phyloP scores from a whole-genome alignment of 2,113 vertebrate species.

The Lophochroa leadbeateri region DNA sequence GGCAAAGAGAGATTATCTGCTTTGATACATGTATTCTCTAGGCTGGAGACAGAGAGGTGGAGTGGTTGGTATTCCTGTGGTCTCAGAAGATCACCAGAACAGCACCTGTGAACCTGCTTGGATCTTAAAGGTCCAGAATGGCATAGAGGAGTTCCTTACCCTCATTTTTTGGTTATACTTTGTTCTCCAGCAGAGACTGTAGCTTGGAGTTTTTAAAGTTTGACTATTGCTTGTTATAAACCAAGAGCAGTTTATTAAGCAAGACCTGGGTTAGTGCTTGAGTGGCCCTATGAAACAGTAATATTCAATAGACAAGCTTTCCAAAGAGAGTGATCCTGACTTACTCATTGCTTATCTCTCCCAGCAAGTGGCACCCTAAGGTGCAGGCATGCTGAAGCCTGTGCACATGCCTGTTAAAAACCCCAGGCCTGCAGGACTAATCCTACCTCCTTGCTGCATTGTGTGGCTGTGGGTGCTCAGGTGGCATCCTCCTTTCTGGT shows the following conservation, averaged over 20 bases:
- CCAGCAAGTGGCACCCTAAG: not conserved
- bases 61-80: not conserved
- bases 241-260: not conserved
- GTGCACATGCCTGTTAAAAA: not conserved
- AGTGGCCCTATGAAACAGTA: not conserved
- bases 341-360: not conserved
- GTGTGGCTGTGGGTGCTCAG: not conserved
- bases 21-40: not conserved
- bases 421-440: not conserved
- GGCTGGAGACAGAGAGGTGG: not conserved
- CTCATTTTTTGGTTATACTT: not conserved
- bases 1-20: not conserved
- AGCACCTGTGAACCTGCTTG: accelerated
- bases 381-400: not conserved
- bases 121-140: not conserved
- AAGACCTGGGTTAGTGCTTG: not conserved
- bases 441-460: not conserved
- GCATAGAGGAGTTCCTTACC: not conserved
- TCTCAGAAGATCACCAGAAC: not conserved
- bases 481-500: not conserved
- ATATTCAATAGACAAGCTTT: not conserved
- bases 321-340: not conserved
- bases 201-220: not conserved
- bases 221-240: not conserved
- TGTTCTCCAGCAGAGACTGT: not conserved